Conservation (phyloP, 2,888 invertebrate genomes). For the Drosophila lutescens region DNA sequence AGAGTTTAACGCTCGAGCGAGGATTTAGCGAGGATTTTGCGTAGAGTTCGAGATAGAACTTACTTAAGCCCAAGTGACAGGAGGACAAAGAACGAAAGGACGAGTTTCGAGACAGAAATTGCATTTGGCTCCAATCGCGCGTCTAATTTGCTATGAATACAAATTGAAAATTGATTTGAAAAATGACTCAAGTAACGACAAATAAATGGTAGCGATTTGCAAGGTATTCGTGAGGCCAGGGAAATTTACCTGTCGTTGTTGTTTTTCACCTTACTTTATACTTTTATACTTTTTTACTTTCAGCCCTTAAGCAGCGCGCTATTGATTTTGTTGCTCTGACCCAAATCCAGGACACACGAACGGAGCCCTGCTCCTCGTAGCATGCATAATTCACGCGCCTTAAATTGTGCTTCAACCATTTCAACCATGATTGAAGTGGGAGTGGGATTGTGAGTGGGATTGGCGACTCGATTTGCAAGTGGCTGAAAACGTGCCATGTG, state of each 20-base stretch:
- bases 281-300: not conserved
- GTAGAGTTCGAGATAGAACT: not conserved
- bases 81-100: constrained; percentile 6
- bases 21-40: not conserved
- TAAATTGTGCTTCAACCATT: constrained; percentile 46
- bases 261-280: not conserved
- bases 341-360: constrained; percentile 51
- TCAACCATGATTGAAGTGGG: constrained; percentile 41
- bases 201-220: constrained; percentile 30
- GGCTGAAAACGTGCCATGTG: not conserved
- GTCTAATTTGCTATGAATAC: constrained; percentile 29
- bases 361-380: constrained; percentile 11
- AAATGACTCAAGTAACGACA: constrained; percentile 25
- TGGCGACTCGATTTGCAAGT: not conserved
- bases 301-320: constrained; percentile 26
- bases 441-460: not conserved
- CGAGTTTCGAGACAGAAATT: constrained; percentile 5
- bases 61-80: not conserved
- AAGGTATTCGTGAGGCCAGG: constrained; percentile 2
- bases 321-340: constrained; percentile 74
- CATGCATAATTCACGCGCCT: constrained; percentile 66
- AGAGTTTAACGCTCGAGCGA: not conserved
- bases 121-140: constrained; percentile 21
- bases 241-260: constrained; percentile 13
- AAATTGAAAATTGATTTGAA: constrained; percentile 41